A percentile compares a stretch with the other conserved stretches of the same genome.
phyloP scores from a whole-genome alignment of 2,888 invertebrate species.

The Drosophila monieri region DNA sequence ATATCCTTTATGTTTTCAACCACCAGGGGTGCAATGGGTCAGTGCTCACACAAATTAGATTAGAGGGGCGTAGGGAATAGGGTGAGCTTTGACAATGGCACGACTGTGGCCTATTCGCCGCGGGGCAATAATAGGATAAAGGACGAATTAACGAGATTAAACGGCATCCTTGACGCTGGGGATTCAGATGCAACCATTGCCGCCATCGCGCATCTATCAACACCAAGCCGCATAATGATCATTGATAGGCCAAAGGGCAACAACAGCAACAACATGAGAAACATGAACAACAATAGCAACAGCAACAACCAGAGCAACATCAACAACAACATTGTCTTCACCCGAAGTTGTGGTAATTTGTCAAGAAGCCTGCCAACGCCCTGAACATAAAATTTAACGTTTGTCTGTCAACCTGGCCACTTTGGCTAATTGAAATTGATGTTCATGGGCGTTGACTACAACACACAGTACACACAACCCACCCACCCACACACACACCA shows the following conservation, averaged over 20 bases:
- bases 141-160: slow-evolving; percentile 75
- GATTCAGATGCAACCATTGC: slow-evolving; percentile 29
- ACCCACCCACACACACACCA: background rate
- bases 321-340: slow-evolving; percentile 56
- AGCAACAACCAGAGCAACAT: slow-evolving; percentile 10
- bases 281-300: background rate
- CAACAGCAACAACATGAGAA: slow-evolving; percentile 6
- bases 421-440: slow-evolving; percentile 79
- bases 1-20: background rate
- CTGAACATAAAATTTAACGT: slow-evolving; percentile 77
- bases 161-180: slow-evolving; percentile 27
- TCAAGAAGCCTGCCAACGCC: slow-evolving; percentile 60
- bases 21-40: slow-evolving; percentile 25
- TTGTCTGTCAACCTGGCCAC: slow-evolving; percentile 75
- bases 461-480: slow-evolving; percentile 28
- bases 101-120: slow-evolving; percentile 31
- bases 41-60: slow-evolving; percentile 71
- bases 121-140: slow-evolving; percentile 68
- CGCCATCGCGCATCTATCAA: slow-evolving; percentile 42
- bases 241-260: slow-evolving; percentile 39
- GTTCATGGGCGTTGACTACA: slow-evolving; percentile 65
- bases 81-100: slow-evolving; percentile 14
- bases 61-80: slow-evolving; percentile 48
- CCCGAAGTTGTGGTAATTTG: slow-evolving; percentile 49
- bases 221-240: slow-evolving; percentile 43